Evolutionary conservation across 2,113 vertebrate genomes (phyloP), one percentile per base, ranked within the genome.

Genomic region (Ceyx cyanopectus): DNA sequence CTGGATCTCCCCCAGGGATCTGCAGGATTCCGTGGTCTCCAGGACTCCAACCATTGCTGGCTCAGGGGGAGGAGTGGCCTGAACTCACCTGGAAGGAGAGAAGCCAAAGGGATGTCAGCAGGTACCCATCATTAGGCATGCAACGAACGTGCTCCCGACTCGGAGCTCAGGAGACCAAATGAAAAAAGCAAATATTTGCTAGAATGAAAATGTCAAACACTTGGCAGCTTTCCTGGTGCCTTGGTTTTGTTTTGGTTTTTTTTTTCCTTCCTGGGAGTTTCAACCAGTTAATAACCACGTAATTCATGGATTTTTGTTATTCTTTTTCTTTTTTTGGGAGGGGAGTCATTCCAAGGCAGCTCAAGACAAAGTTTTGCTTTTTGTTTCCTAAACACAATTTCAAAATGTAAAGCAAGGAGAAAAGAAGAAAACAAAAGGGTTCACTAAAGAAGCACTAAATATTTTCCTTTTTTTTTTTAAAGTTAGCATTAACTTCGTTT

Each of bases 101-200:
- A 84, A 89, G 54, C 40, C 43, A 37, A 58, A 87, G 57, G 30
- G 66, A 37, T 81, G 70, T 24, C 57, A 78, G 46, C 11, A 9
- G 8, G 0, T 2, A 0, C 27, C 7, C 45, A 17, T 21, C 29
- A 32, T 79, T 24, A 82, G 29, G 60, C 34, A 60, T 20, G 9
- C 53, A 51, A 67, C 32, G 9, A 82, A 56, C 2, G 0, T 65
- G 46, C 22, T 83, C 72, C 45, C 12, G 2, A 30, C 41, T 15
- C 57, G 20, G 56, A 53, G 62, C 51, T 50, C 5, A 1, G 37
- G 54, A 29, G 6, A 61, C 22, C 72, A 72, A 89, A 93, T 18
- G 24, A 48, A 56, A 79, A 91, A 56, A 43, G 29, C 57, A 90
- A 93, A 82, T 80, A 93, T 73, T 93, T 94, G 32, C 88, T 54